phyloP scores from a whole-genome alignment of 1,140 invertebrate species.

The Calosoma granatense region DNA sequence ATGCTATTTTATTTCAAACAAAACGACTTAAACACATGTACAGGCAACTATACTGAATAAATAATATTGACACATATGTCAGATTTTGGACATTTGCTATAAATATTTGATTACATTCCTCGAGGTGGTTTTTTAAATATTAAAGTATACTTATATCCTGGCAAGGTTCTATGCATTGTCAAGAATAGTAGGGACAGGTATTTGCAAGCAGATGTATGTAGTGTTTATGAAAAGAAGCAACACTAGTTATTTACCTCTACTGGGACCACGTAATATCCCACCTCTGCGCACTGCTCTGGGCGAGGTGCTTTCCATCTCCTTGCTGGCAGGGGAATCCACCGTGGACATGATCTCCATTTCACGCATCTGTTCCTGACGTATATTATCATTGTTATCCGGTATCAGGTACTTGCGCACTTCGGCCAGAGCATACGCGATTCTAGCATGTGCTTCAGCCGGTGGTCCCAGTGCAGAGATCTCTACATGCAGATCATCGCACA shows the following conservation, averaged over 20 bases:
- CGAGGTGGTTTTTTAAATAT: not conserved
- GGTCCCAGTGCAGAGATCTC: constrained; percentile 78
- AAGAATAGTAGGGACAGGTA: too few relatives aligned
- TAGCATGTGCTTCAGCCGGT: constrained; percentile 78
- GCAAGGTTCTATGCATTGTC: too few relatives aligned
- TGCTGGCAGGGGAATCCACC: constrained; percentile 32
- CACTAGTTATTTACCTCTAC: constrained; percentile 9
- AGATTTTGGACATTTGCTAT: too few relatives aligned
- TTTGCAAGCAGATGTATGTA: too few relatives aligned
- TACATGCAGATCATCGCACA: constrained; percentile 83
- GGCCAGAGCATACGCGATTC: constrained; percentile 72
- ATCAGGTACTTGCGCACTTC: constrained; percentile 68
- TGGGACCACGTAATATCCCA: constrained; percentile 26
- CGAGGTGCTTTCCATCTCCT: constrained; percentile 27
- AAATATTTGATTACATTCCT: too few relatives aligned
- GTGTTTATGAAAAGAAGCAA: too few relatives aligned
- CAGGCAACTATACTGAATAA: too few relatives aligned
- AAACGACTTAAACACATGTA: too few relatives aligned
- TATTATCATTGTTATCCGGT: constrained; percentile 69
- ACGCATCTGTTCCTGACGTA: constrained; percentile 64
- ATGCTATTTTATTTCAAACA: too few relatives aligned
- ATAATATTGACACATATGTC: too few relatives aligned
- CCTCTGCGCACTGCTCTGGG: constrained; percentile 24
- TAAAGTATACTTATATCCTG: too few relatives aligned
- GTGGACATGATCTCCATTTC: constrained; percentile 49